Conservation (phyloP, 2,797 vertebrate species). For the Myripristis jacobus region DNA sequence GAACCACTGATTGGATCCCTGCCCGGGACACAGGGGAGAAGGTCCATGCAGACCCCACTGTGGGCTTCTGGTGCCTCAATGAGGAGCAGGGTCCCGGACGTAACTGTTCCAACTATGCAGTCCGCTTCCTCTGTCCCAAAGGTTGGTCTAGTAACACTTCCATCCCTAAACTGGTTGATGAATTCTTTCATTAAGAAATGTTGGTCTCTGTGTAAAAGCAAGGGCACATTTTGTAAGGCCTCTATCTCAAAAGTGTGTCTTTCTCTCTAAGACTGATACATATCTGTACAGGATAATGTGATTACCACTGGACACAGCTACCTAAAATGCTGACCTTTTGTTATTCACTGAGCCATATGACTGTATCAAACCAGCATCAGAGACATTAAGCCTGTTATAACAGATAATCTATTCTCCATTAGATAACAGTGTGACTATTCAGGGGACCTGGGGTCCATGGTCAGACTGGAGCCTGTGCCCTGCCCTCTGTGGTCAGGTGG, state of each 20-base stretch:
- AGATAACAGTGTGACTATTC: slow-evolving; percentile 59
- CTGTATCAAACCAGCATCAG: not conserved
- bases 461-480: slow-evolving; percentile 92
- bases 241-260: no score
- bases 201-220: not conserved
- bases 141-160: slow-evolving; percentile 66
- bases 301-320: no score
- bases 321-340: no score
- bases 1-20: slow-evolving; percentile 89
- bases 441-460: slow-evolving; percentile 88
- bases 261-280: no score
- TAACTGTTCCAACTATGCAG: slow-evolving; percentile 92
- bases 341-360: not conserved
- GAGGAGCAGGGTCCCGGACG: slow-evolving; percentile 86
- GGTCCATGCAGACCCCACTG: slow-evolving; percentile 84
- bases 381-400: not conserved
- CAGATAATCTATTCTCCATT: slow-evolving; percentile 18
- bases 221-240: not conserved
- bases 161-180: not conserved
- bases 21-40: slow-evolving; percentile 86
- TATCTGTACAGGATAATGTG: not conserved
- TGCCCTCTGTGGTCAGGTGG: slow-evolving; percentile 88
- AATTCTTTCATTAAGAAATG: not conserved
- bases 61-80: slow-evolving; percentile 94
- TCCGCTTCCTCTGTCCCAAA: slow-evolving; percentile 89